phyloP scores from a whole-genome alignment of 2,113 vertebrate species.

The Gymnarchus niloticus region DNA sequence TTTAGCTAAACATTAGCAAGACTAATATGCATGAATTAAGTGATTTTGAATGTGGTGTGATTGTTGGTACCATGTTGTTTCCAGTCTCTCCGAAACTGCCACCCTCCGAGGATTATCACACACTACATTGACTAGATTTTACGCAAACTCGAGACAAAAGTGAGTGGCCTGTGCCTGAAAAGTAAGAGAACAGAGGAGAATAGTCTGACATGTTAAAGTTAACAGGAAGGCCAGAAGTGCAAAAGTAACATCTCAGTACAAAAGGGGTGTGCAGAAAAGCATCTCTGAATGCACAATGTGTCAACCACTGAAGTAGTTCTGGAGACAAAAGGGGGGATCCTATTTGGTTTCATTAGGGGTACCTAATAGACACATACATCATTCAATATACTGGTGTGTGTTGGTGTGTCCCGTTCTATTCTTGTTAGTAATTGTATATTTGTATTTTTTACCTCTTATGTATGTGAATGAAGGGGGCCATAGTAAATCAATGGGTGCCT shows the following conservation, averaged over 20 bases:
- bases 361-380: background rate
- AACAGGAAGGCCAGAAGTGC: background rate
- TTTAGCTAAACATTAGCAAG: background rate
- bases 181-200: background rate
- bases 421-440: background rate
- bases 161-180: background rate
- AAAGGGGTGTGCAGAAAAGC: background rate
- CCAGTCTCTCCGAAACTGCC: background rate
- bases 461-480: background rate
- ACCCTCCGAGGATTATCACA: background rate
- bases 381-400: background rate
- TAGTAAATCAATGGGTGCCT: too few species aligned
- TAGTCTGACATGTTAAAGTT: background rate
- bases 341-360: background rate
- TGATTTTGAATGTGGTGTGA: background rate
- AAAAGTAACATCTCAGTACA: background rate
- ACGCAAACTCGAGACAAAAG: too few species aligned
- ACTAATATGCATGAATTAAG: background rate
- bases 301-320: background rate
- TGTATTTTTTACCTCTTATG: background rate
- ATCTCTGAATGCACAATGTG: too few species aligned
- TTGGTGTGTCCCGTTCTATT: too few species aligned
- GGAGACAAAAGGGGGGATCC: background rate
- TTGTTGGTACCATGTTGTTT: background rate
- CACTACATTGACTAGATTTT: background rate